Percentiles rank a stretch among this genome's conserved stretches.
Conservation (phyloP, 2,888 invertebrate genomes). For the Dicranocentrus wangi region DNA sequence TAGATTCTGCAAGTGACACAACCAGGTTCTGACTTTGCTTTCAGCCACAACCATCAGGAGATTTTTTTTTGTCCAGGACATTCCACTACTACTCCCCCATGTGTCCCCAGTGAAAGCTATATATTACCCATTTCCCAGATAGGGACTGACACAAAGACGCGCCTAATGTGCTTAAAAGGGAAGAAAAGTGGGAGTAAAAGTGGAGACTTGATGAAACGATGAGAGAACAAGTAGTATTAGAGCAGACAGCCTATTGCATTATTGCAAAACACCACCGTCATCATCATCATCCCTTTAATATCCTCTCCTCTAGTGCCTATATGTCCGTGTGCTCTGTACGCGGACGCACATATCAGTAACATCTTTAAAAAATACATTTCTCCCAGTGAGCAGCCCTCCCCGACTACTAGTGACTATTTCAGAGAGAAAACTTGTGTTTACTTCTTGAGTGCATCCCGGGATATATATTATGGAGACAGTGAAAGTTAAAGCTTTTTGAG, state of each 20-base stretch:
- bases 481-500: constrained; percentile 17
- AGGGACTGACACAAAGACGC: no score
- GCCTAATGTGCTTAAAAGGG: neutral
- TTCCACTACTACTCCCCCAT: no score
- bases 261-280: constrained; percentile 13
- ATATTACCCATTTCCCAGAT: no score
- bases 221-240: constrained; percentile 7
- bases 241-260: constrained; percentile 3
- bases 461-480: no score
- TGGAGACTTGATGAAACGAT: constrained; percentile 14
- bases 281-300: constrained; percentile 18
- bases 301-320: neutral
- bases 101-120: no score
- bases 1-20: no score
- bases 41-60: no score
- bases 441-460: neutral
- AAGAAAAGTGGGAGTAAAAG: neutral
- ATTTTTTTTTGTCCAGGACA: no score
- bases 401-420: no score
- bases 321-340: neutral
- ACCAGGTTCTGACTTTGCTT: no score
- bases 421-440: neutral
- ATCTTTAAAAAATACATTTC: no score
- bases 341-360: neutral
- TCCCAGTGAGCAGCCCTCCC: no score